phyloP scores from a whole-genome alignment of 2,797 vertebrate species.

The Ficedula albicollis region DNA sequence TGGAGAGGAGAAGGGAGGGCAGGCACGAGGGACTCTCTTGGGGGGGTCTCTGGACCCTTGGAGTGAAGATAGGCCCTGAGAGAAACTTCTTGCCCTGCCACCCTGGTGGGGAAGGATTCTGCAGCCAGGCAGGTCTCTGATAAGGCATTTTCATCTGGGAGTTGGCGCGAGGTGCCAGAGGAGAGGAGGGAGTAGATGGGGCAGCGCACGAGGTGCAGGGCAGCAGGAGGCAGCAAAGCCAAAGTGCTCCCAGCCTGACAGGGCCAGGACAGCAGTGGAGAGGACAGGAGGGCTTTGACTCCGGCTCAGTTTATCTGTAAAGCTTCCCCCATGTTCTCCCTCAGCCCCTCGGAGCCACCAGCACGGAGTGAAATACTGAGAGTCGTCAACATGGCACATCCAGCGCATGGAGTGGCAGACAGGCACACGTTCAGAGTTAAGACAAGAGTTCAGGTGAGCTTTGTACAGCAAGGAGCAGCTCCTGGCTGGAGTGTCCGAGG shows the following conservation, averaged over 20 bases:
- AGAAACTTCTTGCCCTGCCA: conserved; percentile 43
- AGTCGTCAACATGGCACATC: conserved; percentile 53
- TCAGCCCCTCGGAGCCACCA: conserved; percentile 35
- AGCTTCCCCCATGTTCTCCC: neutral
- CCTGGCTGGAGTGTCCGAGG: conserved; percentile 54
- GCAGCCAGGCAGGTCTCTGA: conserved; percentile 11
- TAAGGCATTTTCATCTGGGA: conserved; percentile 71
- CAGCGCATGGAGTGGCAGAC: conserved; percentile 58
- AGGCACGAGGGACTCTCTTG: conserved; percentile 17
- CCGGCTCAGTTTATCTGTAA: conserved; percentile 32
- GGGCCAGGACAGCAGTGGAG: neutral
- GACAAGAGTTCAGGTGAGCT: conserved; percentile 70
- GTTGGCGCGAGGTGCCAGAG: conserved; percentile 17
- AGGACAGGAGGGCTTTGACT: conserved; percentile 1
- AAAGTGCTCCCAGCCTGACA: neutral
- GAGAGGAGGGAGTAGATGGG: neutral
- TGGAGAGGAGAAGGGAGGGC: neutral
- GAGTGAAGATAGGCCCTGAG: conserved; percentile 53
- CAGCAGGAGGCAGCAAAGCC: conserved; percentile 37
- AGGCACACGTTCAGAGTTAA: conserved; percentile 72
- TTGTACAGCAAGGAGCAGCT: conserved; percentile 73
- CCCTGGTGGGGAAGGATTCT: neutral
- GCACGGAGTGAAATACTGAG: conserved; percentile 61
- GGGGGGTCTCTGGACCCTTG: neutral
- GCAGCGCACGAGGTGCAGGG: neutral